Evolutionary conservation across 2,113 vertebrate species (phyloP).

Genomic region (Myiagra hebetior): DNA sequence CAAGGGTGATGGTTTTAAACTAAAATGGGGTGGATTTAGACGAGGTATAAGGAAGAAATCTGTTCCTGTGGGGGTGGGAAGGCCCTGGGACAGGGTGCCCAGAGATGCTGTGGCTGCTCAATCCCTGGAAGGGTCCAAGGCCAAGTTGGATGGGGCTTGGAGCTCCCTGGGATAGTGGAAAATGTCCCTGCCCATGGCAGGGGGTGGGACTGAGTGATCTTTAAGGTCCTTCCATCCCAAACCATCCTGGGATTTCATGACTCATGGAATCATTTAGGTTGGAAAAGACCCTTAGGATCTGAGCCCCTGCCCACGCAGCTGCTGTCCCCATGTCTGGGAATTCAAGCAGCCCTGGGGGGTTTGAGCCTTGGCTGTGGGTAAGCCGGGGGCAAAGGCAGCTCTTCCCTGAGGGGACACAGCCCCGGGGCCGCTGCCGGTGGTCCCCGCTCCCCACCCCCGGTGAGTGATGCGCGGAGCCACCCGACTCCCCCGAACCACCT

Average conservation of each 20-base stretch:
- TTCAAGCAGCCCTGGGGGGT: not conserved
- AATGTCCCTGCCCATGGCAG: rapidly evolving
- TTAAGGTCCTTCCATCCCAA: not conserved
- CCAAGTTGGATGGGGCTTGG: rapidly evolving
- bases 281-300: not conserved
- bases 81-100: not conserved
- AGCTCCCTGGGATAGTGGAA: not conserved
- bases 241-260: not conserved
- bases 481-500: not conserved
- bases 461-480: not conserved
- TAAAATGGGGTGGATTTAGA: not conserved
- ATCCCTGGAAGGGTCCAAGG: not conserved
- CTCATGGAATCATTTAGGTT: not conserved
- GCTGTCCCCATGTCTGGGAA: not conserved
- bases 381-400: not conserved
- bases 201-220: not conserved
- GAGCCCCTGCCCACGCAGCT: not conserved
- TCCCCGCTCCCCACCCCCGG: rapidly evolving
- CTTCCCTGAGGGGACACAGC: not conserved
- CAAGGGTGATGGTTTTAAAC: not conserved
- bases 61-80: not conserved
- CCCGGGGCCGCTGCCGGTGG: not conserved
- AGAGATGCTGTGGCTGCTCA: not conserved
- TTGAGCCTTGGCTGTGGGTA: not conserved
- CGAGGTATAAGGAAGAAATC: not conserved